Conservation (phyloP, 2,888 invertebrate species). For the Chaetogeoica ovagalla region DNA sequence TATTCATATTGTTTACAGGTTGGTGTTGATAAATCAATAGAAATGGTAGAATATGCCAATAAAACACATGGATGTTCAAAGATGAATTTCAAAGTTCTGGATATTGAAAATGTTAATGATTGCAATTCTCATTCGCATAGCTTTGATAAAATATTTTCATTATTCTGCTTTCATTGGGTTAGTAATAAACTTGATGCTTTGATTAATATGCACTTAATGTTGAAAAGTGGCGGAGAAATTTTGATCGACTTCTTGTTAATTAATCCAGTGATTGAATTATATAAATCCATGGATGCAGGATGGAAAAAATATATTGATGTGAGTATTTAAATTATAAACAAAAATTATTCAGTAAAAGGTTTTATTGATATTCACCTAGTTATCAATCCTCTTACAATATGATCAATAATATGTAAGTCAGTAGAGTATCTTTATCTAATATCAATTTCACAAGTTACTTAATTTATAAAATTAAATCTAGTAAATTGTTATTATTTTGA, state of each 20-base stretch:
- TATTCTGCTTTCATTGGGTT: slow-evolving; percentile 43
- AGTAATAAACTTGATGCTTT: slow-evolving; percentile 27
- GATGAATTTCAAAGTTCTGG: slow-evolving; percentile 28
- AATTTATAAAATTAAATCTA: too few relatives aligned
- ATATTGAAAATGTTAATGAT: slow-evolving; percentile 40
- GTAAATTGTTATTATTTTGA: too few relatives aligned
- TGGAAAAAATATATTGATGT: slow-evolving; percentile 39
- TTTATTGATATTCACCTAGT: not conserved
- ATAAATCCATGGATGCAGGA: slow-evolving; percentile 36
- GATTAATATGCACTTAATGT: slow-evolving; percentile 32
- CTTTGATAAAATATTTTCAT: slow-evolving; percentile 44
- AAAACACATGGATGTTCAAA: not conserved
- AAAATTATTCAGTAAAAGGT: not conserved
- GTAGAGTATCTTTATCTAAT: too few relatives aligned
- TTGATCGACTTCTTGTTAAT: slow-evolving; percentile 20
- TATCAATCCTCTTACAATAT: too few relatives aligned
- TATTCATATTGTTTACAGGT: slow-evolving; percentile 5
- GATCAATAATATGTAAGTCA: too few relatives aligned
- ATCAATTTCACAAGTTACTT: too few relatives aligned
- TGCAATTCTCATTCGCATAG: not conserved
- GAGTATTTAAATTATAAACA: slow-evolving; percentile 4
- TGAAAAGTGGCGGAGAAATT: too few relatives aligned
- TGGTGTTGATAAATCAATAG: slow-evolving; percentile 33
- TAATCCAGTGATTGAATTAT: slow-evolving; percentile 39
- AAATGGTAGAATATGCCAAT: slow-evolving; percentile 39